Base-by-base conservation (phyloP, 2,113 vertebrate species). In the Myiagra hebetior region DNA sequence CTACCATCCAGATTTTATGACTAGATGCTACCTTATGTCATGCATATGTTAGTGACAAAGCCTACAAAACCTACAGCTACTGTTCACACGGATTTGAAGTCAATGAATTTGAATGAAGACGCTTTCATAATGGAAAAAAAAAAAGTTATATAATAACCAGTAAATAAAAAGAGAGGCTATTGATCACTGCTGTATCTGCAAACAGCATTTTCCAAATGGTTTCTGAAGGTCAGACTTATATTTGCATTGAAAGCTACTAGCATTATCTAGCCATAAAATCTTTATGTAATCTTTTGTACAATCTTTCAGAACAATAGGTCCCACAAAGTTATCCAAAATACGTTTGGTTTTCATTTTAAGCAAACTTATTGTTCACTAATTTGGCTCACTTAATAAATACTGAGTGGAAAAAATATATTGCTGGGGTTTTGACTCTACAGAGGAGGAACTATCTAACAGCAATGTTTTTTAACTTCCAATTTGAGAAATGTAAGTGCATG, bases 201-300 rank as follows among this genome's bases (percentile, higher is more conserved):
- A 90, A 90, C 4, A 60, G 35, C n/a, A 37, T 76, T 96, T 92
- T 83, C 57, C 70, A 90, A 94, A 91, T 47, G 33, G 21, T 62
- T 96, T 89, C 59, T 89, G 85, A 96, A 96, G 68, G 85, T 85
- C 89, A 91, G 46, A 44, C 42, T 74, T 68, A 6, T 4, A 76
- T 62, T 81, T 91, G 65, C 42, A 91, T 55, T 85, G 73, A 89
- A 95, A 94, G 31, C 33, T 68, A 46, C 39, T n/a, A 39, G 47
- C 19, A 85, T 42, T 83, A 93, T 55, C 75, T 72, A 90, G 57
- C 20, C 44, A 67, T 30, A 79, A 79, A 57, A 78, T 64, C 62
- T 70, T 62, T 49, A 13, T 26, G 37, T 39, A n/a, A 92, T 80
- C 87, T 92, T 44, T 57, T 0, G 5, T 49, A 62, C 37, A 57